Evolutionary conservation across 2,888 invertebrate species (phyloP), one percentile per base, ranked within the genome.

Genomic region (Napeogenes inachia): DNA sequence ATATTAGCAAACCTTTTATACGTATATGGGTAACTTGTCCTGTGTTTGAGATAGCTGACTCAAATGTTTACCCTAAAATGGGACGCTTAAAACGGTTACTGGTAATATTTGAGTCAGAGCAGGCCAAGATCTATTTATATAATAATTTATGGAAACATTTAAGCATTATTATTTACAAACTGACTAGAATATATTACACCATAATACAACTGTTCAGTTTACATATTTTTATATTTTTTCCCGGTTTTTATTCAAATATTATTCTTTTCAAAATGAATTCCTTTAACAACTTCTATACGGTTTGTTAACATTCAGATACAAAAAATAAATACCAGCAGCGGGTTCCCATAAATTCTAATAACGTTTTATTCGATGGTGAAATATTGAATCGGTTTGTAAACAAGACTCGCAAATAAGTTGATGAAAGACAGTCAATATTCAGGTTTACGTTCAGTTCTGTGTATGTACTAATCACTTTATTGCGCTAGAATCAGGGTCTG

Each of bases 381-480:
- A 42, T 42, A 42, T 42, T 10, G 42, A 42, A 42, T 42, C 42
- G 42, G 13, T 55, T 38, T 38, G n/a, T 13, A 33, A 42, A 47
- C 56, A 30, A 54, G 33, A 53, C 42, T 30, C 54, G 45, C 53
- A 45, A 50, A 38, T 56, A 56, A 12, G 21, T 57, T 54, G 13
- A 57, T 46, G 58, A 56, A 54, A 55, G 56, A 60, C 61, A 60
- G 66, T 64, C 62, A 68, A 73, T 70, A 68, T 67, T 67, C 69
- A 68, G 57, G 59, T 57, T 57, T 59, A 59, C 61, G 59, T 64
- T 61, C 67, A 66, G 65, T 65, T 63, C 67, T 68, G 56, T 42
- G 54, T 46, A 38, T 57, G 64, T 69, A 72, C 74, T 78, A 78
- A 78, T 76, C 76, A 74, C 70, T 75, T 75, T 74, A 77, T 75